Conservation (phyloP, 2,113 vertebrate species). For the Hoplias malabaricus region DNA sequence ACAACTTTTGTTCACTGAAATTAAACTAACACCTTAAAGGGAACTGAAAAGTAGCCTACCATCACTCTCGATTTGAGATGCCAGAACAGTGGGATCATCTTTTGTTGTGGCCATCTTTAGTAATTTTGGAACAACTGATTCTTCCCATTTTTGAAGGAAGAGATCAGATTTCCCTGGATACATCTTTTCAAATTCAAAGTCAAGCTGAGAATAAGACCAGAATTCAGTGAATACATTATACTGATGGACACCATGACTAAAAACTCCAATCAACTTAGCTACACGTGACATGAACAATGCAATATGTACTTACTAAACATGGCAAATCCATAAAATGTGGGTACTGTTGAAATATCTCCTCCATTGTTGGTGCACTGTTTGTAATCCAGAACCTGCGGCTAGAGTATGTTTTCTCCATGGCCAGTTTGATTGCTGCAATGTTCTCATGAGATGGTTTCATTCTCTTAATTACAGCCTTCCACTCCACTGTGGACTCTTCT, state of each 20-base stretch:
- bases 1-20: no score
- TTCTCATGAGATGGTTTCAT: constrained; percentile 20
- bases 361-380: neutral
- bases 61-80: neutral
- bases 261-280: neutral
- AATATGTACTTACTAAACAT: constrained; percentile 1
- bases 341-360: constrained; percentile 14
- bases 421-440: neutral
- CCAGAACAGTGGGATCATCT: neutral
- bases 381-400: constrained; percentile 23
- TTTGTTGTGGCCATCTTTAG: neutral
- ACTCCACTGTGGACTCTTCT: constrained; percentile 3
- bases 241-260: neutral
- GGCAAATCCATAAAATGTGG: constrained; percentile 25
- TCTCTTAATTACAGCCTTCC: constrained; percentile 5
- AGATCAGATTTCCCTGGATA: constrained; percentile 1
- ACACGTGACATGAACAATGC: neutral
- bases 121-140: neutral
- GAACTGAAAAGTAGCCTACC: neutral
- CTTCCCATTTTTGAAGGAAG: constrained; percentile 25
- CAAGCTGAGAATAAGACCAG: neutral
- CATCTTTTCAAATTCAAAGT: constrained; percentile 19
- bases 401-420: constrained; percentile 17
- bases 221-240: neutral
- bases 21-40: neutral